Base-by-base conservation (phyloP, 2,888 invertebrate species). In the Zygothrica quintamaculata region DNA sequence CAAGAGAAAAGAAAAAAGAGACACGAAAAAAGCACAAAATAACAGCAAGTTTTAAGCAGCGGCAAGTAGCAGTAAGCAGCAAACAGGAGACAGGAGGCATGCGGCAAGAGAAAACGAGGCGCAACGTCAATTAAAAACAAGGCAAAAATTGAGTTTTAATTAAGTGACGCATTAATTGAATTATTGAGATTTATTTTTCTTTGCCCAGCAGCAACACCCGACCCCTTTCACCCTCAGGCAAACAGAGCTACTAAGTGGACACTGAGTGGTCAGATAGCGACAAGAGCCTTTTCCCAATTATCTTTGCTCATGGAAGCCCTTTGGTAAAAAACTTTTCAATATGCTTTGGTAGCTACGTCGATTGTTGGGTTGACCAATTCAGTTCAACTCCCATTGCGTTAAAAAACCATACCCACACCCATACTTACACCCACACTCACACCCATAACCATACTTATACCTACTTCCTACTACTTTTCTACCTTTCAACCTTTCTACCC, bases 161-260 rank as follows among this genome's bases (percentile, higher is more conserved):
- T 80, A 80, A 84, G 80, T 84, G 77, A 77, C 73, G 77, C 84
- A 84, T 84, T 84, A 77, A 80, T 80, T 84, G 77, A 80, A 80
- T 80, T 84, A 80, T 80, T 84, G 67, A 70, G 84, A 80, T 80
- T 80, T 84, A 79, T 77, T 67, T 80, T 66, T 52, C 50, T 34
- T 62, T 12, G 47, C 43, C 61, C n/a, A 25, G 31, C 12, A n/a
- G 22, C 44, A 6, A 29, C 11, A 18, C 26, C 9, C 7, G 46
- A n/a, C 13, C 12, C 6, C 18, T 9, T n/a, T 9, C 18, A 6
- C 18, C 16, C 22, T 9, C 18, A 15, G 29, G 16, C 11, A 42
- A 13, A 4, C 15, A 16, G 26, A 1, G 12, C 13, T 31, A 42
- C 44, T 36, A 37, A 57, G 36, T 48, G 56, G 34, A 48, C 56